A percentile compares a stretch with the other conserved stretches of the same genome.
Evolutionary conservation across 1,140 invertebrate species (phyloP).

Genomic region (Atta colombica): DNA sequence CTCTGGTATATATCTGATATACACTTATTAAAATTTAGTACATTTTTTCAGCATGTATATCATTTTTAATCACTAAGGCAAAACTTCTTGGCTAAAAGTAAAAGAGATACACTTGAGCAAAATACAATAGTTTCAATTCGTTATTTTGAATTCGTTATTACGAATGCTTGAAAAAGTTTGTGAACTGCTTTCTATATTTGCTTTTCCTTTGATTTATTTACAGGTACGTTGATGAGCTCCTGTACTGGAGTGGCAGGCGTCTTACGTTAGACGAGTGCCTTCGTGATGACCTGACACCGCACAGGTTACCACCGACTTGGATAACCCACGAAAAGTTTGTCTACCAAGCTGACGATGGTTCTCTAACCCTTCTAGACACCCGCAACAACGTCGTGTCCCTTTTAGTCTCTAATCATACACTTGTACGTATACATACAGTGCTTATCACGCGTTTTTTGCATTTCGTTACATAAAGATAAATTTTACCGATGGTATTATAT

Average conservation of each 20-base stretch:
- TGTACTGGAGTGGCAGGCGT: slow-evolving; percentile 94
- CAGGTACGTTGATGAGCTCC: slow-evolving; percentile 94
- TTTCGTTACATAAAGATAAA: background rate
- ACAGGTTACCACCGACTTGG: slow-evolving; percentile 92
- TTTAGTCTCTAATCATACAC: slow-evolving; percentile 94
- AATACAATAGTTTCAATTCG: background rate
- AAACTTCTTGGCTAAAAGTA: no score
- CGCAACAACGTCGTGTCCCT: slow-evolving; percentile 91
- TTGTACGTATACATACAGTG: slow-evolving; percentile 88
- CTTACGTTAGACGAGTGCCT: slow-evolving; percentile 94
- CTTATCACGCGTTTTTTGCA: background rate
- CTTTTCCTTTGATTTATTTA: background rate
- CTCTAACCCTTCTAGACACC: slow-evolving; percentile 91
- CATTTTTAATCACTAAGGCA: background rate
- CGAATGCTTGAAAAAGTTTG: background rate
- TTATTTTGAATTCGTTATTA: background rate
- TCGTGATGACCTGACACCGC: slow-evolving; percentile 91
- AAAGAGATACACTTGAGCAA: background rate
- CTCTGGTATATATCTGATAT: no score
- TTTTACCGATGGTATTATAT: background rate
- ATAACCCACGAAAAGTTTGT: slow-evolving; percentile 92
- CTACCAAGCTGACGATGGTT: slow-evolving; percentile 94
- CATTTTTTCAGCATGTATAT: no score
- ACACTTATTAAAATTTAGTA: no score
- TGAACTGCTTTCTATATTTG: background rate